Evolutionary conservation across 2,113 vertebrate species (phyloP).

Genomic region (Brachionichthys hirsutus): DNA sequence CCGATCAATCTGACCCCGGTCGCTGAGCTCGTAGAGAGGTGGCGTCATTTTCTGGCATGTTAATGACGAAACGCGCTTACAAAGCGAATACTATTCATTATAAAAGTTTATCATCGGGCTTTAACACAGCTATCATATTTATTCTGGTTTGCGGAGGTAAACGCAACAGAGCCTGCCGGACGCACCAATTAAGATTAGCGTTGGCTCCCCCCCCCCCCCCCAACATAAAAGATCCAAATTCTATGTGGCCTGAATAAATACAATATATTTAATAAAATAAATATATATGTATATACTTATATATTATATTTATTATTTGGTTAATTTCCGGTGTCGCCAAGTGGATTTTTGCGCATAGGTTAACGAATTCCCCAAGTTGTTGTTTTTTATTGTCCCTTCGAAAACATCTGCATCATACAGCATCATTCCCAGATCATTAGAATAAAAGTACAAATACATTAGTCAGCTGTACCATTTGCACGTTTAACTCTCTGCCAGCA

Average conservation of each 20-base stretch:
- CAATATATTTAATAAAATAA: too few species aligned
- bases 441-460: too few species aligned
- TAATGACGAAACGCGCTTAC: slow-evolving; percentile 41
- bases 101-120: slow-evolving; percentile 25
- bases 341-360: not conserved
- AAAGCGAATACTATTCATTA: slow-evolving; percentile 5
- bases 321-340: too few species aligned
- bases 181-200: too few species aligned
- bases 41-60: slow-evolving; percentile 56
- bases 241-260: too few species aligned
- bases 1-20: slow-evolving; percentile 61
- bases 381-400: slow-evolving; percentile 15
- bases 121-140: not conserved
- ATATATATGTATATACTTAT: too few species aligned
- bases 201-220: too few species aligned
- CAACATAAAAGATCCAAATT: too few species aligned
- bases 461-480: too few species aligned
- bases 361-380: slow-evolving; percentile 15
- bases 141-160: not conserved
- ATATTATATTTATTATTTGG: too few species aligned
- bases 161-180: too few species aligned
- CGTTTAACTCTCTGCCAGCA: not conserved
- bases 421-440: slow-evolving; percentile 6
- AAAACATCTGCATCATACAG: slow-evolving; percentile 15
- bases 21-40: slow-evolving; percentile 40